Conservation (phyloP, 2,113 vertebrate genomes). For the Rhinoderma darwinii region DNA sequence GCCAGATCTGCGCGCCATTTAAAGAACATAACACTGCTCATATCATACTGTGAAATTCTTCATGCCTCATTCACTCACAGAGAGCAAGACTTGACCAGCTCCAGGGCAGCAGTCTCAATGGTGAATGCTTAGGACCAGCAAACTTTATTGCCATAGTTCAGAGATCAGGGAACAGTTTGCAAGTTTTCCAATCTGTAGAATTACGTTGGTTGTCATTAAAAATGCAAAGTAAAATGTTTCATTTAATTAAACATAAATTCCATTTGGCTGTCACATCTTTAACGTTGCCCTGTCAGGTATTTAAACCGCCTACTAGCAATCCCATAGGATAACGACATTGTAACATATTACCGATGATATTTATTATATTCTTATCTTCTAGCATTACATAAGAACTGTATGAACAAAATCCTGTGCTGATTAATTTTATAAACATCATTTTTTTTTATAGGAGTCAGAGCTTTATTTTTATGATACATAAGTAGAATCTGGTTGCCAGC, state of each 20-base stretch:
- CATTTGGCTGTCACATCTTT: not conserved
- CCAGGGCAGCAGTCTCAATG: constrained; percentile 27
- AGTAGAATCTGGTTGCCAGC: no score
- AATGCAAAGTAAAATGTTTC: constrained; percentile 11
- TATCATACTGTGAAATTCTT: constrained; percentile 39
- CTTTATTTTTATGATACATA: no score
- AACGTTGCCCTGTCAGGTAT: not conserved
- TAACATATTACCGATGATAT: not conserved
- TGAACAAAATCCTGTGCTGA: no score
- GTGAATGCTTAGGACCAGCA: not conserved
- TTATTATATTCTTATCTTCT: not conserved
- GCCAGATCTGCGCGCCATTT: constrained; percentile 45
- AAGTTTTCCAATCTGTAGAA: constrained; percentile 12
- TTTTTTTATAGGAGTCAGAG: no score
- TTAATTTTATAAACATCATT: no score
- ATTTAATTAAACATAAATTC: not conserved
- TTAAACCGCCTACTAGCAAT: not conserved
- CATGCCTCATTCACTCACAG: constrained; percentile 34
- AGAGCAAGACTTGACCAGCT: constrained; percentile 40
- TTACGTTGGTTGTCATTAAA: not conserved
- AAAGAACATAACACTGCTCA: constrained; percentile 10
- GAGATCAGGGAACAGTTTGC: constrained; percentile 21
- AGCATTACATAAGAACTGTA: no score
- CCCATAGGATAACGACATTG: not conserved
- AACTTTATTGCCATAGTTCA: constrained; percentile 30